Percentiles rank a stretch among this genome's conserved stretches.
phyloP scores from a whole-genome alignment of 2,113 vertebrate species.

The Mesocricetus auratus region DNA sequence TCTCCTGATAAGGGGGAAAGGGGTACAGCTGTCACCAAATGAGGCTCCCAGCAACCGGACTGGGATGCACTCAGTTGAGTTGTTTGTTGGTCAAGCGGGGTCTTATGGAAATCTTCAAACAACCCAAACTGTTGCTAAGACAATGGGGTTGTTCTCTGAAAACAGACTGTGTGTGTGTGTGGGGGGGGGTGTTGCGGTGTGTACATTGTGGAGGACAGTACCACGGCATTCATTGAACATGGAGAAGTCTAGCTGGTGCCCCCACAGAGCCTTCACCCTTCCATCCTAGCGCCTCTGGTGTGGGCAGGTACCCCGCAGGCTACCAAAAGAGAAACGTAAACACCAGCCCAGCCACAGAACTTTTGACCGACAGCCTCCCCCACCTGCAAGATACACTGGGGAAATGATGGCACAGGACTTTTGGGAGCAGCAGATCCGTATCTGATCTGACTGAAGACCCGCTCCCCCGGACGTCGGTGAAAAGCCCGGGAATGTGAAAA shows the following conservation, averaged over 20 bases:
- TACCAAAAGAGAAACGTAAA: not conserved
- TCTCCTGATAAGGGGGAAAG: not conserved
- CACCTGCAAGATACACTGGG: not conserved
- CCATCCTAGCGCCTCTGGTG: not conserved
- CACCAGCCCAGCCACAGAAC: not conserved
- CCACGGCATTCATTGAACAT: no score
- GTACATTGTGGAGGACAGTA: not conserved
- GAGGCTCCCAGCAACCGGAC: not conserved
- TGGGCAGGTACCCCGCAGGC: not conserved
- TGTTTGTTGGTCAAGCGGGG: not conserved
- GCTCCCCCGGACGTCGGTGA: not conserved
- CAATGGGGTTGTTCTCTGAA: not conserved
- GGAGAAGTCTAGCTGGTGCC: not conserved
- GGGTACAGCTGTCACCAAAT: not conserved
- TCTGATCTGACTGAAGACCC: not conserved
- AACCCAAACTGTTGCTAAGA: not conserved
- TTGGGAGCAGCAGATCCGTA: not conserved
- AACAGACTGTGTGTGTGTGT: not conserved
- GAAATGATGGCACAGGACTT: not conserved
- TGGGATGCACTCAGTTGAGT: not conserved
- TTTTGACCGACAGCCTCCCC: not conserved
- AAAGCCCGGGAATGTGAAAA: not conserved
- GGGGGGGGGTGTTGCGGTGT: no score
- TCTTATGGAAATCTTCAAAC: no score
- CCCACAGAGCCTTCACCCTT: not conserved